Base-by-base conservation (phyloP, 2,113 vertebrate genomes). In the Anguilla japonica region DNA sequence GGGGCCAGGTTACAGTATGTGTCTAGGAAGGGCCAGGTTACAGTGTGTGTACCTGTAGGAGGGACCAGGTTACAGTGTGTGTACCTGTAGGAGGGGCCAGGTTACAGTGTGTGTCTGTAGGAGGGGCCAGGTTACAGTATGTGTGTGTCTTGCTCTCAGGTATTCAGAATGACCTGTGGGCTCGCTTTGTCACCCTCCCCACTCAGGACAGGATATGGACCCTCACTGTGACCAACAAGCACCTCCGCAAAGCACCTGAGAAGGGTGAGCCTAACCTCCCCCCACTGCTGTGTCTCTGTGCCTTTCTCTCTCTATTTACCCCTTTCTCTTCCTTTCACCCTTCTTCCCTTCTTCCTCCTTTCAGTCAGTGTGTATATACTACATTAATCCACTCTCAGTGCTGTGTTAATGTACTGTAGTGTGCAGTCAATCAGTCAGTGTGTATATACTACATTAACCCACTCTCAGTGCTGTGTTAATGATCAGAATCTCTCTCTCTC, bases 181-280 rank as follows among this genome's bases (percentile, higher is more conserved):
- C 96, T 22, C 94, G 97, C 53, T 98, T 97, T 91, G 94, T 98
- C 85, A 96, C 96, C 5, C 93, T 98, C 53, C 96, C 95, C 15
- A 96, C 94, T 93, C 95, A 96, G 85, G 93, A 96, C 89, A 95
- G 95, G 90, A 96, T 98, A 92, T 98, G 97, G 97, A 98, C 97
- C 0, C 93, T 98, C 56, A 96, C 96, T 0, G 90, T 98, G 75
- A 96, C 93, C 87, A 96, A 95, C 20, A 96, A 94, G 43, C 15
- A 0, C 0, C 20, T 39, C 78, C 85, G 13, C 26, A 93, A 92
- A 88, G 83, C 91, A 41, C 67, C 81, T 87, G 86, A 90, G 78
- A 85, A 88, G 89, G 89, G 94, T 95, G 87, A 2, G 63, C 71
- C 67, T 29, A 5, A 2, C n/a, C 26, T 11, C 8, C n/a, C n/a